Base-by-base conservation (phyloP, 2,888 invertebrate species). In the Lithophane leautieri region DNA sequence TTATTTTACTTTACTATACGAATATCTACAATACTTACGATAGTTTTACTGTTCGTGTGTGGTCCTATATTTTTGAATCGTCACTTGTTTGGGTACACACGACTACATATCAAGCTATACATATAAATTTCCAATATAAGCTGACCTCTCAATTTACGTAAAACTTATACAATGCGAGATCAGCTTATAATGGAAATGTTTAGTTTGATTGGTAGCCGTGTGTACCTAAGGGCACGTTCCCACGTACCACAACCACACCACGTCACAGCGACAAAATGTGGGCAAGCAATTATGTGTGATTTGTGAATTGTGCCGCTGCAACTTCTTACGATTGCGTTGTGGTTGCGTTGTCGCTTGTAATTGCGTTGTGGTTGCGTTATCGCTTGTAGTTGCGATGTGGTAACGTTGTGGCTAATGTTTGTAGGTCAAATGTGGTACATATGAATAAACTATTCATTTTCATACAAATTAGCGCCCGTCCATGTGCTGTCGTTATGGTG, bases 1-100 rank as follows among this genome's bases (percentile, higher is more conserved):
- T n/a, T n/a, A n/a, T n/a, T n/a, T n/a, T n/a, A n/a, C n/a, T 67
- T 34, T 60, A 62, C 61, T 60, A 54, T 19, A 60, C 25, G 22
- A 44, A 54, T 69, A n/a, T n/a, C n/a, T n/a, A 22, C 3, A 47
- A 22, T 47, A 44, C 12, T 42, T 25, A 73, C 1, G 9, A 34
- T 34, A 58, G 22, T 44, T 71, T 22, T 25, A 42, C 19, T 56
- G 22, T 22, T 70, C 16, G 71, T 54, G 12, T 44, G 62, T 61
- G 62, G 44, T 61, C 12, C 14, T 44, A 6, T 61, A 28, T 22
- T 42, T 60, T 22, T n/a, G 34, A 11, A 52, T 50, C 34, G 34
- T 34, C 34, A 34, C 34, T 34, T 34, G 4, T 4, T 2, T 34
- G 1, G 34, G 34, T 34, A 34, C 34, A 34, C 34, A 34, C 2